phyloP scores from a whole-genome alignment of 2,113 vertebrate genomes.

The Oryzias celebensis region DNA sequence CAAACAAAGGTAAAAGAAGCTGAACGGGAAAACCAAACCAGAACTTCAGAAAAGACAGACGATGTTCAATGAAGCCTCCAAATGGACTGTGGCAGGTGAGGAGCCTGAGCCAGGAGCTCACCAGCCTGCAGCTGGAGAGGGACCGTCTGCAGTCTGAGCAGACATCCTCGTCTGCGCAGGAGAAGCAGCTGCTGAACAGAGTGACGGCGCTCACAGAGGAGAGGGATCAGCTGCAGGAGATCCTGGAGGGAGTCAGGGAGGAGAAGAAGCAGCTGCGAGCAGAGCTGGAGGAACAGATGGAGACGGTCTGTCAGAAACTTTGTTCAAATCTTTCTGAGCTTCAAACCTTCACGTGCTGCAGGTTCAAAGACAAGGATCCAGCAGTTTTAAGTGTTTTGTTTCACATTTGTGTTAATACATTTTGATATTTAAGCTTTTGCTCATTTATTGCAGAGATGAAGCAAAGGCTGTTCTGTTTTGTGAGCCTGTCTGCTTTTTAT shows the following conservation, averaged over 20 bases:
- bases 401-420: too few species aligned
- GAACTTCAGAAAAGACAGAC: too few species aligned
- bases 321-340: too few species aligned
- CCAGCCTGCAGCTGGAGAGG: slow-evolving; percentile 28
- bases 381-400: too few species aligned
- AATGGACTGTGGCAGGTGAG: slow-evolving; percentile 12
- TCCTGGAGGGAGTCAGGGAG: slow-evolving; percentile 24
- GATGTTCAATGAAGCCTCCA: neutral
- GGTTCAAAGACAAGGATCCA: too few species aligned
- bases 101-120: slow-evolving; percentile 29
- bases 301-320: neutral
- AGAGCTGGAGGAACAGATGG: neutral
- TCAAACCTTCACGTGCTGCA: too few species aligned
- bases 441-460: too few species aligned
- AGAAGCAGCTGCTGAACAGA: slow-evolving; percentile 32
- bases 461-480: too few species aligned
- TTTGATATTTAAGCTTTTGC: too few species aligned
- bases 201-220: slow-evolving; percentile 44
- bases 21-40: too few species aligned
- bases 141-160: slow-evolving; percentile 19
- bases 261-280: slow-evolving; percentile 30
- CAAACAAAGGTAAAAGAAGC: slow-evolving; percentile 26
- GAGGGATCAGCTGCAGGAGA: slow-evolving; percentile 34
- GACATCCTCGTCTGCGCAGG: neutral
- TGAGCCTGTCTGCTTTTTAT: too few species aligned